A percentile compares a stretch with the other conserved stretches of the same genome.
These are phyloP conservation scores for Microctenopoma lineatum DNA, from an alignment of 2,797 vertebrate genomes.

Conservation along the genomic window DNA sequence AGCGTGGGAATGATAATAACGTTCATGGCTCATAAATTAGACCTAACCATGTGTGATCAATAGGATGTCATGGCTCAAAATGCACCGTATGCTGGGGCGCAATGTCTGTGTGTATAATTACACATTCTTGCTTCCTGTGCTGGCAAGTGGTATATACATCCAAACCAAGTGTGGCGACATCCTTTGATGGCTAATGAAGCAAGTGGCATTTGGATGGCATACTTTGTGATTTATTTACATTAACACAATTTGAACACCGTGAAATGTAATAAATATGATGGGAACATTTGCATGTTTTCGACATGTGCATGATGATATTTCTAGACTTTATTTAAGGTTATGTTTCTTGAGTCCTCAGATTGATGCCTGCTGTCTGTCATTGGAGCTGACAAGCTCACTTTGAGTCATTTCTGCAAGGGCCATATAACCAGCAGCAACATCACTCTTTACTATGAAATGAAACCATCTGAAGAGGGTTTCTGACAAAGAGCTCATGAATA, in stretches of 20 bases:
- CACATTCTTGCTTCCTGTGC: conserved; percentile 6
- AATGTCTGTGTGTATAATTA: conserved; percentile 11
- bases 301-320: conserved; percentile 8
- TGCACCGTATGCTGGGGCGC: neutral
- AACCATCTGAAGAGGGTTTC: conserved; percentile 39
- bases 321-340: conserved; percentile 5
- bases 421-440: conserved; percentile 47
- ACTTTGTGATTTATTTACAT: conserved; percentile 7
- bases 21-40: conserved; percentile 1
- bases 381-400: conserved; percentile 43
- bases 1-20: neutral
- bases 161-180: conserved; percentile 2
- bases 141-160: neutral
- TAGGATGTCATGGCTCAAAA: neutral
- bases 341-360: conserved; percentile 14
- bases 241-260: neutral
- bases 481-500: conserved; percentile 55
- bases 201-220: neutral
- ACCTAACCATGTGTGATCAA: neutral
- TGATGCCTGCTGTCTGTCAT: conserved; percentile 20
- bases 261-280: conserved; percentile 1
- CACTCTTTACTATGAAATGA: conserved; percentile 37
- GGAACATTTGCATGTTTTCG: conserved; percentile 10
- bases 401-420: conserved; percentile 29
- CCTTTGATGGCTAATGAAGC: conserved; percentile 2